These are phyloP conservation scores for Papilio demoleus DNA, from an alignment of 2,888 invertebrate genomes.

Conservation along the genomic window DNA sequence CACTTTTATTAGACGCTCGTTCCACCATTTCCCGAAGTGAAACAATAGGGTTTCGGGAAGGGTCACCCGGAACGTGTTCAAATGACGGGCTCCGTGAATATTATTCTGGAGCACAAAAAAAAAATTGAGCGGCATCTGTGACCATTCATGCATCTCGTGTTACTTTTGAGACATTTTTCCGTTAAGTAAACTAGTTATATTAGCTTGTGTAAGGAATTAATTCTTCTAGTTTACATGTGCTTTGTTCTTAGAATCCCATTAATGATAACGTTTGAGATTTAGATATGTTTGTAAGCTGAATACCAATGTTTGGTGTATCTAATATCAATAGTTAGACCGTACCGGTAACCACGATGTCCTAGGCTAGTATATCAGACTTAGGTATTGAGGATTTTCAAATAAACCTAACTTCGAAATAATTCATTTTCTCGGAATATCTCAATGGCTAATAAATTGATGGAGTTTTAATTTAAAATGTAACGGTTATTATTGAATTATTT, in stretches of 20 bases:
- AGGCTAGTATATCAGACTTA: not conserved
- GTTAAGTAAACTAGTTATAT: not conserved
- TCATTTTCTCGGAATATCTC: not conserved
- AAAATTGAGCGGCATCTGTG: slow-evolving; percentile 36
- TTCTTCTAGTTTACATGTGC: not conserved
- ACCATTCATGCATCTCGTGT: slow-evolving; percentile 38
- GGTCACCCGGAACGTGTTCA: slow-evolving; percentile 39
- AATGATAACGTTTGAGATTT: not conserved
- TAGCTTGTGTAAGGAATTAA: not conserved
- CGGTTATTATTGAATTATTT: not conserved
- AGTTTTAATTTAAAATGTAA: not conserved
- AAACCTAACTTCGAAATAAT: not conserved
- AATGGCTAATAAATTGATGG: not conserved
- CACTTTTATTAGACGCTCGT: slow-evolving; percentile 39
- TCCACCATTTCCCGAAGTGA: slow-evolving; percentile 38
- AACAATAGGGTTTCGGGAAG: slow-evolving; percentile 39
- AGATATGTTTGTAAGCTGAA: not conserved
- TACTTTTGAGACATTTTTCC: slow-evolving; percentile 14
- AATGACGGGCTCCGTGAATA: slow-evolving; percentile 37
- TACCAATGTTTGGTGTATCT: not conserved
- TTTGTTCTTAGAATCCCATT: not conserved
- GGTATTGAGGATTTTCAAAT: not conserved
- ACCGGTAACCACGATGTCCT: not conserved
- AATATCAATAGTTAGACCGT: not conserved
- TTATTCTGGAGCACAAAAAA: slow-evolving; percentile 34